phyloP scores from a whole-genome alignment of 1,140 invertebrate genomes.

The Sitophilus oryzae region DNA sequence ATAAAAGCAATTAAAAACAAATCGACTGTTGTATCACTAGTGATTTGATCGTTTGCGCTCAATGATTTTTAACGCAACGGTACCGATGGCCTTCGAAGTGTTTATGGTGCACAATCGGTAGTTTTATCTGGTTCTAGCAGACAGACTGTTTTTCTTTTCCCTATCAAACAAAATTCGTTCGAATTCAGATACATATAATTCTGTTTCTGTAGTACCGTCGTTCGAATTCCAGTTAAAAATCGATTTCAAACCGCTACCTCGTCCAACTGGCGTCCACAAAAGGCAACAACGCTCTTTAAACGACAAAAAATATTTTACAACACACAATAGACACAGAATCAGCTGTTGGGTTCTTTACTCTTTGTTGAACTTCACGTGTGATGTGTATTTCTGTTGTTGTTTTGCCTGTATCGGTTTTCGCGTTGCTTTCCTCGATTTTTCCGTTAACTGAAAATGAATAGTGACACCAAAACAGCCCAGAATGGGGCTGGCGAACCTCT shows the following conservation, averaged over 20 bases:
- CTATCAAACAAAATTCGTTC: not conserved
- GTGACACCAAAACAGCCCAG: slow-evolving; percentile 3
- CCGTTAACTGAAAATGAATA: slow-evolving; percentile 9
- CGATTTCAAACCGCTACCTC: not conserved
- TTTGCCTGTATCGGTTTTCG: not conserved
- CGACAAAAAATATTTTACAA: slow-evolving; percentile 6
- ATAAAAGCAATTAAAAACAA: not conserved
- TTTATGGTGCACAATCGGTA: slow-evolving; percentile 1
- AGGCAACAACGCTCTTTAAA: not conserved
- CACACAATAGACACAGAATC: slow-evolving; percentile 13
- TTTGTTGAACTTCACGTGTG: slow-evolving; percentile 2
- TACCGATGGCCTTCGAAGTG: slow-evolving; percentile 2
- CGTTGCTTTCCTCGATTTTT: not conserved
- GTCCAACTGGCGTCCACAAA: not conserved
- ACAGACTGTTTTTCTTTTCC: not conserved
- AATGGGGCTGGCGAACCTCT: slow-evolving; percentile 10
- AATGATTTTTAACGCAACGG: not conserved
- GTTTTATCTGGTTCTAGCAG: slow-evolving; percentile 1
- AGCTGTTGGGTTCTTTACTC: slow-evolving; percentile 14
- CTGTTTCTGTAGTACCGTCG: not conserved
- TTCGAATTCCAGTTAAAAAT: not conserved
- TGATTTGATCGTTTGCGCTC: not conserved
- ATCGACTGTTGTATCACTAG: not conserved
- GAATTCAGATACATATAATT: too few relatives aligned
- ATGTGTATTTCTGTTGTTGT: not conserved